These are phyloP conservation scores for Callosobruchus maculatus DNA, from an alignment of 2,888 invertebrate species.

Conservation along the genomic window DNA sequence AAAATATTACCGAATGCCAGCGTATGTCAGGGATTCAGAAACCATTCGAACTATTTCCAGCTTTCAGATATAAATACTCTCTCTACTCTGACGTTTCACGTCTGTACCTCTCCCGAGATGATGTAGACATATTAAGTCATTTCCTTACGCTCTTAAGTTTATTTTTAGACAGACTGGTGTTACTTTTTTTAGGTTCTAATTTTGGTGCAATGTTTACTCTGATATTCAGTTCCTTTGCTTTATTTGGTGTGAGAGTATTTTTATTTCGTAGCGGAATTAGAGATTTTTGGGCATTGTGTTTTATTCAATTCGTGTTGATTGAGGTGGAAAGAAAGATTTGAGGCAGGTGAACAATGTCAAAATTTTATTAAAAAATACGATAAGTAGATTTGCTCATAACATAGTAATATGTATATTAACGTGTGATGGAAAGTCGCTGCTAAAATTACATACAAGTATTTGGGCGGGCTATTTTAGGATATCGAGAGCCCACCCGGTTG, in stretches of 20 bases:
- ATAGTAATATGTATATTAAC: background rate
- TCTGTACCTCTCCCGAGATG: constrained; percentile 23
- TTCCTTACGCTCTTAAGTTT: constrained; percentile 1
- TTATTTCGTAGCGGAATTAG: background rate
- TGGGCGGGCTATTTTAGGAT: background rate
- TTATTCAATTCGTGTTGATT: background rate
- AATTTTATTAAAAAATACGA: background rate
- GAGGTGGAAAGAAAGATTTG: background rate
- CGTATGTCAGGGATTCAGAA: constrained; percentile 18
- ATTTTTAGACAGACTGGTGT: background rate
- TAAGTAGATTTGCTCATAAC: background rate
- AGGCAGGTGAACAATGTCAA: background rate
- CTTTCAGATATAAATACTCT: constrained; percentile 22
- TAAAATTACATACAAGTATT: background rate
- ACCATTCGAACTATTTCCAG: constrained; percentile 29
- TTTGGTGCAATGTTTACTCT: background rate
- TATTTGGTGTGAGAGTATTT: background rate
- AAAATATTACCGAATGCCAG: constrained; percentile 19
- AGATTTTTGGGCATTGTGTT: background rate
- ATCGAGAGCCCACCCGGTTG: background rate
- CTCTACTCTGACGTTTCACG: constrained; percentile 23
- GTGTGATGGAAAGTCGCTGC: background rate
- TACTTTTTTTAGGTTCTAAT: background rate
- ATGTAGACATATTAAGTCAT: constrained; percentile 29
- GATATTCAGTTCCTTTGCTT: background rate